Evolutionary conservation across 2,888 invertebrate species (phyloP).

Genomic region (Leptinotarsa tumamoca): DNA sequence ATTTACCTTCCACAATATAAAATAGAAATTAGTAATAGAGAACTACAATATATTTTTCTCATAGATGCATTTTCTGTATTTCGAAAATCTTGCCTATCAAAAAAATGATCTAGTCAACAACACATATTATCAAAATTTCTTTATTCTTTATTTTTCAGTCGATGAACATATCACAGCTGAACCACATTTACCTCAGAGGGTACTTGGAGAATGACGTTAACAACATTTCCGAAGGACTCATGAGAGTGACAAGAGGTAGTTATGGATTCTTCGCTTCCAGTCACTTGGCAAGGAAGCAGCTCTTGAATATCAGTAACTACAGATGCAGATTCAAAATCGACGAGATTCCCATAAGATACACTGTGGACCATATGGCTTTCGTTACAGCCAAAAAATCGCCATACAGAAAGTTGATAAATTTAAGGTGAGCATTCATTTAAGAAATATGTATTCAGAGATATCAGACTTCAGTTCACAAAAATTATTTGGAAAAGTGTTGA

Average conservation of each 20-base stretch:
- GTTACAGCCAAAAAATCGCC: slow-evolving; percentile 71
- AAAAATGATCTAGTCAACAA: too few species aligned
- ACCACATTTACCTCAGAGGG: slow-evolving; percentile 55
- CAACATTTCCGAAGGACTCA: slow-evolving; percentile 70
- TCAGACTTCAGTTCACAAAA: not conserved
- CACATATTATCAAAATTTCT: too few species aligned
- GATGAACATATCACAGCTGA: slow-evolving; percentile 63
- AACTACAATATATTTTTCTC: too few species aligned
- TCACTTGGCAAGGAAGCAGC: slow-evolving; percentile 70
- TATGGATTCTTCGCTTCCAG: slow-evolving; percentile 76
- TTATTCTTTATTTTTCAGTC: slow-evolving; percentile 61
- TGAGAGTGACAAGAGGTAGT: slow-evolving; percentile 69
- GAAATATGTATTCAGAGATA: not conserved
- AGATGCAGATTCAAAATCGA: slow-evolving; percentile 69
- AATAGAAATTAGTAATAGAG: too few species aligned
- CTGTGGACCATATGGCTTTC: slow-evolving; percentile 71
- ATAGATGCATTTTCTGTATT: too few species aligned
- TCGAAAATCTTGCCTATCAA: too few species aligned
- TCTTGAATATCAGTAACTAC: slow-evolving; percentile 62
- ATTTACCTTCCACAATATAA: too few species aligned
- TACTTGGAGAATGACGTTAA: slow-evolving; percentile 65
- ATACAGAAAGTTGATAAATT: slow-evolving; percentile 71
- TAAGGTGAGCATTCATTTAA: slow-evolving; percentile 50
- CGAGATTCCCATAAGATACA: slow-evolving; percentile 71
- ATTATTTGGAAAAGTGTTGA: not conserved